These are phyloP conservation scores for Neoseiulus cucumeris DNA, from an alignment of 1,140 invertebrate genomes.

Conservation along the genomic window DNA sequence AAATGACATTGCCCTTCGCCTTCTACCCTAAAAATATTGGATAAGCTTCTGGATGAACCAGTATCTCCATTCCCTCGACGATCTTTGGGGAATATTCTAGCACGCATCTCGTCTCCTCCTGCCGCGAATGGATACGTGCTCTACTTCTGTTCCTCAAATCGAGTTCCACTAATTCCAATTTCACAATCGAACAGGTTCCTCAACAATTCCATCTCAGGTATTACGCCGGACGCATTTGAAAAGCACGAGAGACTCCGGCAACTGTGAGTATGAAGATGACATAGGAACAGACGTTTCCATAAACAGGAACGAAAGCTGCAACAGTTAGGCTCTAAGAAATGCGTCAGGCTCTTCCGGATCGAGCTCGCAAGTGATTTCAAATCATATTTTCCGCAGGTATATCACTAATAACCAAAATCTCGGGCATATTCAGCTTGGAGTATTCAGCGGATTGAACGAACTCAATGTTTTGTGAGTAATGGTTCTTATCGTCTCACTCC, in stretches of 20 bases:
- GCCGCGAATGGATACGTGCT: too few relatives aligned
- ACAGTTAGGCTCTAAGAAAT: too few relatives aligned
- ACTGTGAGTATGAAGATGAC: neutral
- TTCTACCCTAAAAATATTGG: too few relatives aligned
- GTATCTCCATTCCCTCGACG: too few relatives aligned
- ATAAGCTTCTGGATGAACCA: too few relatives aligned
- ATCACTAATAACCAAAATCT: neutral
- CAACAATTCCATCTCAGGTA: slow-evolving; percentile 4
- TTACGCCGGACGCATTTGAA: slow-evolving; percentile 9
- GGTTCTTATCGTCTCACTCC: neutral
- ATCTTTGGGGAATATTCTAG: too few relatives aligned
- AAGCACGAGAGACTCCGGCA: neutral
- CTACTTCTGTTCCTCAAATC: too few relatives aligned
- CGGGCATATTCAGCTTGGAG: neutral
- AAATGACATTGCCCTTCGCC: too few relatives aligned
- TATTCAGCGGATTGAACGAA: neutral
- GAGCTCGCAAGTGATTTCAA: neutral
- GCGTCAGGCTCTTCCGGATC: too few relatives aligned
- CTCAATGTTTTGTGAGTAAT: neutral
- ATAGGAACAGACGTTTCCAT: too few relatives aligned
- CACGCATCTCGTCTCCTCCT: too few relatives aligned
- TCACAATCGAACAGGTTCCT: neutral
- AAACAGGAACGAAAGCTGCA: too few relatives aligned
- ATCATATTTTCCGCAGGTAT: neutral
- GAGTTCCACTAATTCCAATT: neutral